Evolutionary conservation across 2,797 vertebrate genomes (phyloP).

Genomic region (Anguilla obscura): DNA sequence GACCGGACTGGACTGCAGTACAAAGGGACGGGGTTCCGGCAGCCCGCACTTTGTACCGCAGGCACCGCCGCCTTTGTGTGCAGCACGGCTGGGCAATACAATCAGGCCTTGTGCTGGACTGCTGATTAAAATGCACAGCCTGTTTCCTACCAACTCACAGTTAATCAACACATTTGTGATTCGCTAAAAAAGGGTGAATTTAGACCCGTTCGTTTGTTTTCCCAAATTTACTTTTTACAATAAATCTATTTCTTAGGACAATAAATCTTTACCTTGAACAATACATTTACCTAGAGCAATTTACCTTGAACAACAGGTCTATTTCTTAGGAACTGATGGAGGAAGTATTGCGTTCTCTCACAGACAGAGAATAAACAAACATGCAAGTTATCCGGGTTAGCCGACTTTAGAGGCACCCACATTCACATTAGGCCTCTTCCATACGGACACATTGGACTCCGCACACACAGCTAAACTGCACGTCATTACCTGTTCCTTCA

Average conservation of each 20-base stretch:
- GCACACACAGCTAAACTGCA: not conserved
- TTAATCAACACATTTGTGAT: not conserved
- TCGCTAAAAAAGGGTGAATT: not conserved
- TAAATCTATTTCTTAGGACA: not conserved
- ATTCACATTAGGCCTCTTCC: not conserved
- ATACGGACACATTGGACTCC: not conserved
- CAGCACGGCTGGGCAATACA: not conserved
- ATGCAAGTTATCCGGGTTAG: not conserved
- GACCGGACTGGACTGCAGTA: not conserved
- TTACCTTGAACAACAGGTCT: too few relatives aligned
- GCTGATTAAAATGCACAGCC: not conserved
- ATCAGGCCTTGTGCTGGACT: not conserved
- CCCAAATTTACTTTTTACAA: too few relatives aligned
- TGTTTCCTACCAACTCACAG: not conserved
- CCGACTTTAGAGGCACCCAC: not conserved
- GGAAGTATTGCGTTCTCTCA: too few relatives aligned
- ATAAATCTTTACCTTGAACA: too few relatives aligned
- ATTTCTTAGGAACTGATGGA: not conserved
- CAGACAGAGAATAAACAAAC: not conserved
- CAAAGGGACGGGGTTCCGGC: not conserved
- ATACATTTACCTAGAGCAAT: too few relatives aligned
- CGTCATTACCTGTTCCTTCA: conserved; percentile 81
- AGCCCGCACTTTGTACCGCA: not conserved
- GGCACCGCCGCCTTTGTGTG: not conserved
- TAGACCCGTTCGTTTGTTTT: not conserved